Percentiles rank a stretch among this genome's conserved stretches.
phyloP scores from a whole-genome alignment of 2,888 invertebrate genomes.

The Andrena minutula region DNA sequence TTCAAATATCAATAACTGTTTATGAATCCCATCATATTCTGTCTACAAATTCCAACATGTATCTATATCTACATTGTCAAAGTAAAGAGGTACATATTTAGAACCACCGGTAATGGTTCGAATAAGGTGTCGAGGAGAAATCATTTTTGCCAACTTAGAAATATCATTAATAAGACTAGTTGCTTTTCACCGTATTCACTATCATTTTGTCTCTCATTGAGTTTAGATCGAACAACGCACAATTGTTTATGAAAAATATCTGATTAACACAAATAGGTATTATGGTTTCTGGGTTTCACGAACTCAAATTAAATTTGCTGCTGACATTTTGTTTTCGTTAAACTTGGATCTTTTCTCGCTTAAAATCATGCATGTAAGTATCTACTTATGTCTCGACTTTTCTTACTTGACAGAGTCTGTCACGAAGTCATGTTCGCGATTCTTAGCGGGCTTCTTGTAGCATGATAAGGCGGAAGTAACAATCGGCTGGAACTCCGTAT shows the following conservation, averaged over 20 bases:
- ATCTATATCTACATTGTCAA: neutral
- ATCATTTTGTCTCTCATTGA: neutral
- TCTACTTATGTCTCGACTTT: neutral
- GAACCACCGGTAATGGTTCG: too few species aligned
- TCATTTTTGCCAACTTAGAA: neutral
- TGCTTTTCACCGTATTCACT: neutral
- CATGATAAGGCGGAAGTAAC: slow-evolving; percentile 63
- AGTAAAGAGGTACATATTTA: too few species aligned
- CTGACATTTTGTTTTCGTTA: neutral
- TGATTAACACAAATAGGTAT: neutral
- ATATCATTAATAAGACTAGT: neutral
- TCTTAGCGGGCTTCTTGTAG: slow-evolving; percentile 44
- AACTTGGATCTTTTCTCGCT: neutral
- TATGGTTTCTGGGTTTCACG: neutral
- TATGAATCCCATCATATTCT: neutral
- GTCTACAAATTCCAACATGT: neutral
- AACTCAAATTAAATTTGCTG: too few species aligned
- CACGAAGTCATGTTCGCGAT: slow-evolving; percentile 20
- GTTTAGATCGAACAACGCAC: neutral
- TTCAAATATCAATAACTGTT: slow-evolving; percentile 9
- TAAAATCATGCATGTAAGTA: neutral
- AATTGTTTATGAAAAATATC: neutral
- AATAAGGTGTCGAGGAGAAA: neutral
- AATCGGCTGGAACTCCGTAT: slow-evolving; percentile 57
- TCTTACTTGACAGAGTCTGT: neutral